Conservation (phyloP, 2,113 vertebrate genomes). For the Centropus unirufus region DNA sequence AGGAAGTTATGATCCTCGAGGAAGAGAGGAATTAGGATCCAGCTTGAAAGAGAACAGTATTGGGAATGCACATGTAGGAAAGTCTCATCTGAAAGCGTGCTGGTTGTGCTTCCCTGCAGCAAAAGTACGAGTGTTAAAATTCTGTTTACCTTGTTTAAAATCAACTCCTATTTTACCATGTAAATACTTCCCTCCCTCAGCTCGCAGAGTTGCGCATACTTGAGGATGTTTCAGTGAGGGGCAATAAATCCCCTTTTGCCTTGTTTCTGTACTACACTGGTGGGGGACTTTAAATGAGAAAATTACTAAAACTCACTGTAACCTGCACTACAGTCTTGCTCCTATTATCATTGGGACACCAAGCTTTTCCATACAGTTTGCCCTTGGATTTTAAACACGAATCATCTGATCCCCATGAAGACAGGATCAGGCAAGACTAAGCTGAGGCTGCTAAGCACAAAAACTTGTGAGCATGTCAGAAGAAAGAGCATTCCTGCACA, state of each 20-base stretch:
- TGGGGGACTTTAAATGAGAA: background rate
- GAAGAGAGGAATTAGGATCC: constrained; percentile 36
- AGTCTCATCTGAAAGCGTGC: background rate
- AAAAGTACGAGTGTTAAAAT: background rate
- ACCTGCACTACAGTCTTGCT: background rate
- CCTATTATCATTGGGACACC: background rate
- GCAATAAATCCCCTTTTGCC: background rate
- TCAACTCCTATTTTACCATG: background rate
- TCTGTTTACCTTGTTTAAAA: background rate
- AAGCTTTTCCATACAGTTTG: background rate
- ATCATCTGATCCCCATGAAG: background rate
- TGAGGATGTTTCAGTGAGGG: background rate
- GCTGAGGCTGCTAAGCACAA: background rate
- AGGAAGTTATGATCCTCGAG: constrained; percentile 7
- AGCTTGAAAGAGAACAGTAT: background rate
- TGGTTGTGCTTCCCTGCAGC: background rate
- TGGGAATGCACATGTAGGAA: background rate
- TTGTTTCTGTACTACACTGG: background rate
- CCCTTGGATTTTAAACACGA: constrained; percentile 5
- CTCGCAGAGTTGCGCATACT: background rate
- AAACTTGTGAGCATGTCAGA: background rate
- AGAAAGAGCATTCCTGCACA: background rate
- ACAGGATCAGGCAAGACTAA: background rate
- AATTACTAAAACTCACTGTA: background rate
- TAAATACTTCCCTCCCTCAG: background rate